Evolutionary conservation across 2,113 vertebrate species (phyloP).

Genomic region (Sinocyclocheilus maitianheensis): DNA sequence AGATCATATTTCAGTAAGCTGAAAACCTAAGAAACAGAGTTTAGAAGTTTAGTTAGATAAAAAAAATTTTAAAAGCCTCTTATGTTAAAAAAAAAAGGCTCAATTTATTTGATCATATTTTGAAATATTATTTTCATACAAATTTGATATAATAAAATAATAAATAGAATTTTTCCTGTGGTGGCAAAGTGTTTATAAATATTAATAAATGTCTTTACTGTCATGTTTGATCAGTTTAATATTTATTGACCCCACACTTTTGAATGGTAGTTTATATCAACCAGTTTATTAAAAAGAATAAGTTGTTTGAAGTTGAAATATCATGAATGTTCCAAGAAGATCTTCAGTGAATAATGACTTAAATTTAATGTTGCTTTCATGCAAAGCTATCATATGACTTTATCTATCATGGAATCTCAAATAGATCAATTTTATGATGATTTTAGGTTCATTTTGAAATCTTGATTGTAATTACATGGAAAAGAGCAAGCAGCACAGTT

Average conservation of each 20-base stretch:
- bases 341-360: not conserved
- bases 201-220: no score
- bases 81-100: no score
- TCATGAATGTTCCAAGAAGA: not conserved
- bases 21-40: not conserved
- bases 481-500: not conserved
- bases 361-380: not conserved
- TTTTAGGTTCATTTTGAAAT: not conserved
- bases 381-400: no score
- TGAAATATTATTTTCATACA: no score
- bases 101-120: no score
- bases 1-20: not conserved
- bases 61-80: no score
- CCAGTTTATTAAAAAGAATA: not conserved
- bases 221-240: not conserved
- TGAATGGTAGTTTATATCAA: not conserved
- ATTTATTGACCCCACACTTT: not conserved
- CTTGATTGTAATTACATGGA: not conserved
- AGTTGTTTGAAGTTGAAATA: not conserved
- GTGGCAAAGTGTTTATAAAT: no score
- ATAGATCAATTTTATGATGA: not conserved
- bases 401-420: not conserved
- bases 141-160: no score
- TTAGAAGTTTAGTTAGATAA: not conserved
- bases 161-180: no score